Percentiles rank a stretch among this genome's conserved stretches.
These are phyloP conservation scores for Orussus abietinus DNA, from an alignment of 1,140 invertebrate genomes.

Conservation along the genomic window DNA sequence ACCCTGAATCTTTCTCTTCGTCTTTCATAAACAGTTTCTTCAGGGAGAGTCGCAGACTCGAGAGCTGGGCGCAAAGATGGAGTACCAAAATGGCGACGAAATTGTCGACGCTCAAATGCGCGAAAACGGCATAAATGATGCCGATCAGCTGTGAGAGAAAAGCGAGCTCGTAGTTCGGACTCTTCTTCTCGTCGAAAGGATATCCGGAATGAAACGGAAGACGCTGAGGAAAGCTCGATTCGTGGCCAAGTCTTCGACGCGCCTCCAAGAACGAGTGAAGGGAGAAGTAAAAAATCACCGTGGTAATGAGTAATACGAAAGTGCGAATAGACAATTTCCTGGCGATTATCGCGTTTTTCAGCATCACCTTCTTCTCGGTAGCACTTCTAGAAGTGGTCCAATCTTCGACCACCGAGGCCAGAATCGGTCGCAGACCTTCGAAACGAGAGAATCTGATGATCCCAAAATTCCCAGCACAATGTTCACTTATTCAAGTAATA, in stretches of 20 bases:
- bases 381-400: constrained; percentile 3
- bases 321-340: constrained; percentile 14
- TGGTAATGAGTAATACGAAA: background rate
- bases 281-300: background rate
- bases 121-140: constrained; percentile 32
- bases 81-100: constrained; percentile 50
- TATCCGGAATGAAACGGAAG: constrained; percentile 16
- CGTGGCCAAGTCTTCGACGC: no score
- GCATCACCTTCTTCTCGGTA: constrained; percentile 13
- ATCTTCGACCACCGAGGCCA: constrained; percentile 18
- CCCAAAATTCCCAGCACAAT: no score
- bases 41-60: constrained; percentile 31
- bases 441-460: no score
- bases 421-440: constrained; percentile 18
- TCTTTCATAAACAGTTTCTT: constrained; percentile 2
- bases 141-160: constrained; percentile 46
- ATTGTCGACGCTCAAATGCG: constrained; percentile 50
- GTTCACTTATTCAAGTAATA: no score
- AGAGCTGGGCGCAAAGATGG: constrained; percentile 52
- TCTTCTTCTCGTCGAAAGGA: constrained; percentile 45
- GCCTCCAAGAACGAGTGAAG: background rate
- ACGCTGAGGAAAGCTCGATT: background rate
- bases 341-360: constrained; percentile 4
- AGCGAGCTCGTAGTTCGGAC: constrained; percentile 49
- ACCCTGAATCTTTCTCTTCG: no score